phyloP scores from a whole-genome alignment of 1,140 invertebrate species.

The Aphelinus certus region DNA sequence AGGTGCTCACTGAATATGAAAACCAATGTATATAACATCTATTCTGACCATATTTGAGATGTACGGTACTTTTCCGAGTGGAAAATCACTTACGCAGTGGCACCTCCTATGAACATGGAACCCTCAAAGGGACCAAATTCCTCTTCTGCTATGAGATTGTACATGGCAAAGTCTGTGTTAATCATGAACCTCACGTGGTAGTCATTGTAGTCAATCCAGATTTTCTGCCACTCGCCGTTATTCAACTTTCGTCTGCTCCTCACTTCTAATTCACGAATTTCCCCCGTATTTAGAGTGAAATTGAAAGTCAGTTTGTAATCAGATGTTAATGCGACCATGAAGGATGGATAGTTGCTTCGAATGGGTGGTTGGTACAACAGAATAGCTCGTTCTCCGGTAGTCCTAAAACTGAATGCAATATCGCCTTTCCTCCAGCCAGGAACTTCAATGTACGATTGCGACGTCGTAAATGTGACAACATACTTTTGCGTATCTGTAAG shows the following conservation, averaged over 20 bases:
- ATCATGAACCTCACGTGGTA: constrained; percentile 95
- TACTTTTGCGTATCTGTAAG: constrained; percentile 88
- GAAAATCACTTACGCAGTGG: constrained; percentile 77
- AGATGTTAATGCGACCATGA: constrained; percentile 85
- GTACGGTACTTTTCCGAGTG: no score
- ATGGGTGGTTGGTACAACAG: constrained; percentile 90
- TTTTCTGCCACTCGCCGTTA: constrained; percentile 93
- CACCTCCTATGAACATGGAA: constrained; percentile 91
- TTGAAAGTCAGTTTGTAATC: constrained; percentile 90
- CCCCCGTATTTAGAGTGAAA: constrained; percentile 87
- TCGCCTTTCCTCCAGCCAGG: constrained; percentile 92
- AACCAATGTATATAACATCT: background rate
- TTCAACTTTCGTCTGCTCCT: constrained; percentile 84
- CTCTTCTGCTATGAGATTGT: constrained; percentile 83
- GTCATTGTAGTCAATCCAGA: constrained; percentile 93
- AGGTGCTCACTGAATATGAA: constrained; percentile 74
- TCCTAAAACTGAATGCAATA: constrained; percentile 91
- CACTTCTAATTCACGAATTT: constrained; percentile 80
- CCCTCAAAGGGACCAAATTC: constrained; percentile 92
- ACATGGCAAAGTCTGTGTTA: constrained; percentile 88
- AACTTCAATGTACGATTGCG: constrained; percentile 90
- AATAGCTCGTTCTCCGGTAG: constrained; percentile 88
- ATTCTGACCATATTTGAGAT: no score
- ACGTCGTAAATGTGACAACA: constrained; percentile 92
- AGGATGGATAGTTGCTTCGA: constrained; percentile 86